These are phyloP conservation scores for Aphelocoma californica DNA, from an alignment of 2,797 vertebrate species.

Conservation along the genomic window DNA sequence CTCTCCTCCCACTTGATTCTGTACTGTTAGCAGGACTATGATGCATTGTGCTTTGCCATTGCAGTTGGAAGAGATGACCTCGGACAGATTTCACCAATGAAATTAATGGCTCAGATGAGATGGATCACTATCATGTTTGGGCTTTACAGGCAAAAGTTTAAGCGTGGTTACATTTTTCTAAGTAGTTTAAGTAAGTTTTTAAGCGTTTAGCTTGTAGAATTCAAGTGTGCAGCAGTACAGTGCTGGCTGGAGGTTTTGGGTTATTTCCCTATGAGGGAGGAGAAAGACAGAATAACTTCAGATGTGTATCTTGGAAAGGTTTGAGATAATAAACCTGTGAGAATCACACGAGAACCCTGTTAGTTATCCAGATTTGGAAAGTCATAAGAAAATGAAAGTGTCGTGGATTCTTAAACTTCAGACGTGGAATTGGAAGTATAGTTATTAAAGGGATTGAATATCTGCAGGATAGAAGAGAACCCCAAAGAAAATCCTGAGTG, in stretches of 20 bases:
- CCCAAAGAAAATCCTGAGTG: not conserved
- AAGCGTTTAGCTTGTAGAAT: not conserved
- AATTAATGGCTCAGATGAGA: not conserved
- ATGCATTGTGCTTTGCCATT: not conserved
- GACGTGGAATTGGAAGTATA: not conserved
- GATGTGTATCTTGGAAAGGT: constrained; percentile 47
- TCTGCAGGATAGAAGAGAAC: not conserved
- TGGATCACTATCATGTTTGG: not conserved
- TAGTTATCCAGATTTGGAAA: constrained; percentile 48
- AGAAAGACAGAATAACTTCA: not conserved
- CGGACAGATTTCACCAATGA: not conserved
- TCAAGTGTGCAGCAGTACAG: not conserved
- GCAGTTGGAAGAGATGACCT: not conserved
- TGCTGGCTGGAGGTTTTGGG: not conserved
- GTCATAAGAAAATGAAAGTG: constrained; percentile 17
- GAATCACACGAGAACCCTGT: constrained; percentile 5
- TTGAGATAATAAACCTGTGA: constrained; percentile 38
- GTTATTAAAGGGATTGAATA: constrained; percentile 11
- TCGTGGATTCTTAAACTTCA: constrained; percentile 23
- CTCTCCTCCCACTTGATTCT: constrained; percentile 15
- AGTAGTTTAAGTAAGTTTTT: not conserved
- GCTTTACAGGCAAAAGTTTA: not conserved
- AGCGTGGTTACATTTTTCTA: not conserved
- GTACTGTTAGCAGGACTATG: not conserved
- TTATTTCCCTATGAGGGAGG: not conserved